phyloP scores from a whole-genome alignment of 2,888 invertebrate species.

The Leptopilina drosophilae region DNA sequence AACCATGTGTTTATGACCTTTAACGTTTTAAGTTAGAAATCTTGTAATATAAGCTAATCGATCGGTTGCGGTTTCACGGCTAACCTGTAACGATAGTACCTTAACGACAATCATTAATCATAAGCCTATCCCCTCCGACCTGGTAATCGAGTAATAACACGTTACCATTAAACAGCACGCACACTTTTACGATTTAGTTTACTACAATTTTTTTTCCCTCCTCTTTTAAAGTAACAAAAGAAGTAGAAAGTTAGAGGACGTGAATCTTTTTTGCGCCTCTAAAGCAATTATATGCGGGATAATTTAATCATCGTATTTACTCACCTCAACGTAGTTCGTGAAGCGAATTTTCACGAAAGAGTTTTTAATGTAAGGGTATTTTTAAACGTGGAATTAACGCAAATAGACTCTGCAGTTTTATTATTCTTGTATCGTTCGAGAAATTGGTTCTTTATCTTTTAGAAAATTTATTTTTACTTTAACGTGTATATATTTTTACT shows the following conservation, averaged over 20 bases:
- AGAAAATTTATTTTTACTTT: too few species aligned
- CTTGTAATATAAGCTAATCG: constrained; percentile 51
- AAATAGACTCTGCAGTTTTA: too few species aligned
- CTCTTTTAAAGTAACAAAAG: constrained; percentile 2
- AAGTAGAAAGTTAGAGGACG: constrained; percentile 25
- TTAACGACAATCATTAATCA: constrained; percentile 56
- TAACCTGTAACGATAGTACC: constrained; percentile 50
- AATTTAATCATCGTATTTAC: constrained; percentile 8
- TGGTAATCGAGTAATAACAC: constrained; percentile 55
- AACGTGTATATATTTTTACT: too few species aligned
- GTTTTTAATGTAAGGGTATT: too few species aligned
- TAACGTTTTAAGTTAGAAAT: constrained; percentile 46
- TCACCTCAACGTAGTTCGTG: not conserved
- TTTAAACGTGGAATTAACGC: too few species aligned
- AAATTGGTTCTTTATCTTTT: too few species aligned
- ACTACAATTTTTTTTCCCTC: not conserved
- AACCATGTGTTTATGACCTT: constrained; percentile 23
- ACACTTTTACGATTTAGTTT: constrained; percentile 27
- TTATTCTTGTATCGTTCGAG: too few species aligned
- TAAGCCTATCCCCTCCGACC: constrained; percentile 49
- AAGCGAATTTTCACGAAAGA: not conserved
- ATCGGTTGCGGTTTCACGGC: constrained; percentile 49
- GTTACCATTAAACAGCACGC: constrained; percentile 50
- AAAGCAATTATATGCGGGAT: not conserved
- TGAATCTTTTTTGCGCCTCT: constrained; percentile 12